Evolutionary conservation across 2,888 invertebrate genomes (phyloP), one percentile per base, ranked within the genome.

Genomic region (Venusia cambrica): DNA sequence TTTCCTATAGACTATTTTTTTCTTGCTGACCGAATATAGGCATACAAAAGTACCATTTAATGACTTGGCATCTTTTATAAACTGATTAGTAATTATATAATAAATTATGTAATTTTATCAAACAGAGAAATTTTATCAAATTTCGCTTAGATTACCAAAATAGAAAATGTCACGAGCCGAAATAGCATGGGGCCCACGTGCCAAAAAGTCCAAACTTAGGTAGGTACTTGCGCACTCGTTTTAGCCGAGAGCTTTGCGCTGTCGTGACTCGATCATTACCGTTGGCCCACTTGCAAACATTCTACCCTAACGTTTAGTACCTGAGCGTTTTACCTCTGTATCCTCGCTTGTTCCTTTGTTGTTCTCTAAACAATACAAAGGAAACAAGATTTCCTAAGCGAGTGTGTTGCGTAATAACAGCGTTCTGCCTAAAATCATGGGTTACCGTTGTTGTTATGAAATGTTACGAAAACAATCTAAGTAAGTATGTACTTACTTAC

Each of bases 201-300:
- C 45, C 33, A 38, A 33, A 51, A 49, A 37, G 9, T 28, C 43
- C 19, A 32, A 45, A 42, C 39, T 45, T 41, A 4, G 22, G 32
- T 20, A 35, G 21, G 26, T 38, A 31, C 28, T 34, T 36, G 21
- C 18, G n/a, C 48, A 33, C 40, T 45, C 53, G 54, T 57, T 61
- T 57, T 57, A 48, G 54, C 44, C 51, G 45, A 54, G 48, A 49
- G 54, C 58, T 62, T 60, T 60, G 55, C 54, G 54, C 54, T 50
- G 57, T 66, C 69, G 64, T 70, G 72, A 58, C 59, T 58, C 37
- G 51, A 56, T 61, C 62, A 70, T 73, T 73, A 70, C 58, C 48
- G 52, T 49, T 62, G 69, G 40, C 61, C 74, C 51, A 79, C 64
- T 76, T 38, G 51, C 51, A 38, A 51, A 58, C 55, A 57, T 60